These are phyloP conservation scores for Rhopalosiphum padi DNA, from an alignment of 1,140 invertebrate genomes.

Conservation along the genomic window DNA sequence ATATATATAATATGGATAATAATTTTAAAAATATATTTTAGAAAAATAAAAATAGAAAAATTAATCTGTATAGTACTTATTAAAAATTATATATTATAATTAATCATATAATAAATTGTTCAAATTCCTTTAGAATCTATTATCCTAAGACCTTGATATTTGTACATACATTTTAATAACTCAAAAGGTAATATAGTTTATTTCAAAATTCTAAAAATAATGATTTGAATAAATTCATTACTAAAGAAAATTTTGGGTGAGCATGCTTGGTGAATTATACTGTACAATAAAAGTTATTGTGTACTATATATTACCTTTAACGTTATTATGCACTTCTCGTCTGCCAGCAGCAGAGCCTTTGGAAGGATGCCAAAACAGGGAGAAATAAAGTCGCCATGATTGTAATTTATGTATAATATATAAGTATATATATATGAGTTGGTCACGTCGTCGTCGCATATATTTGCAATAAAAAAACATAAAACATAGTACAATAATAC, in stretches of 20 bases:
- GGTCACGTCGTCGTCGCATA: background rate
- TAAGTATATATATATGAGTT: background rate
- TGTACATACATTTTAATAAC: no score
- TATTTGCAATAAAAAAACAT: background rate
- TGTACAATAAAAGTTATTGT: background rate
- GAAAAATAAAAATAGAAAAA: no score
- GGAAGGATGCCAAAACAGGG: background rate
- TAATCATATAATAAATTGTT: no score
- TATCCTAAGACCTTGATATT: no score
- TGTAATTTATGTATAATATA: background rate
- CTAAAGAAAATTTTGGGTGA: background rate
- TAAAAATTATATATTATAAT: background rate
- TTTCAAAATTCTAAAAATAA: background rate
- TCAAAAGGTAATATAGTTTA: no score
- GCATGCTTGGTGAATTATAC: background rate
- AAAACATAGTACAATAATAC: no score
- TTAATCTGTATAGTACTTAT: no score
- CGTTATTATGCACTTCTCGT: background rate
- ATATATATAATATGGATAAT: background rate
- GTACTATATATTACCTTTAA: background rate
- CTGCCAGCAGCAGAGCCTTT: background rate
- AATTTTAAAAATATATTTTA: no score
- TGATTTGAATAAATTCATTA: background rate
- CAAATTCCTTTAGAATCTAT: no score
- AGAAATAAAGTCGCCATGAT: background rate